Base-by-base conservation (phyloP, 2,113 vertebrate species). In the Glaucidium brasilianum region DNA sequence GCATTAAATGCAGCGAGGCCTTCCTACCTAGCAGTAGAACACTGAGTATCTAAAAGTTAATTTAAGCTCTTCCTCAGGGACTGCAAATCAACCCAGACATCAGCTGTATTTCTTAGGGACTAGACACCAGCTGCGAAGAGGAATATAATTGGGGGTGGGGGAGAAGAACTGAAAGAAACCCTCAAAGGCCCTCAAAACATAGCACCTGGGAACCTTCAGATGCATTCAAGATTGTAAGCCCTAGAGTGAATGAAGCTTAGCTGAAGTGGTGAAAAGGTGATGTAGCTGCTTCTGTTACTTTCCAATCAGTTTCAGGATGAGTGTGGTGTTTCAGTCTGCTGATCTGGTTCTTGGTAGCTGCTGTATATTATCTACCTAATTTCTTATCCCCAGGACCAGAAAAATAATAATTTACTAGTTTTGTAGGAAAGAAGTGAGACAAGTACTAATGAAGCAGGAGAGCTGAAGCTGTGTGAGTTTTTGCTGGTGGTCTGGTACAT, bases 331-430 rank as follows among this genome's bases (percentile, higher is more conserved):
- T 64, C 16, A 45, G 15, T 3, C 18, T 76, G 39, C 2, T 43
- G 8, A 30, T 34, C 5, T 18, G 2, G 47, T 67, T 64, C 12
- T 43, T 81, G 62, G 27, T 66, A 62, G 30, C 3, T 79, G 7
- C 18, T 80, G 5, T 20, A 5, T 0, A 0, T 20, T 56, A 16
- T 10, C 13, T 11, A 1, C 15, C 10, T 67, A 2, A 0, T 15
- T 41, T 10, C 12, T 60, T 60, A 8, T 60, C 11, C 58, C 7
- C 3, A 27, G n/a, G 30, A 15, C 32, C 16, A 45, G 12, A 73
- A 78, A 81, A 87, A 63, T 27, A 43, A 52, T 56, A 50, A 27
- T 37, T 86, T 72, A 3, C 10, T 3, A 25, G 11, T 73, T 76
- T 10, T 2, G 1, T 62, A 32, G 8, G 53, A 62, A 73, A 47